A percentile compares a stretch with the other conserved stretches of the same genome.
These are phyloP conservation scores for Cotesia vestalis DNA, from an alignment of 1,140 invertebrate genomes.

Conservation along the genomic window DNA sequence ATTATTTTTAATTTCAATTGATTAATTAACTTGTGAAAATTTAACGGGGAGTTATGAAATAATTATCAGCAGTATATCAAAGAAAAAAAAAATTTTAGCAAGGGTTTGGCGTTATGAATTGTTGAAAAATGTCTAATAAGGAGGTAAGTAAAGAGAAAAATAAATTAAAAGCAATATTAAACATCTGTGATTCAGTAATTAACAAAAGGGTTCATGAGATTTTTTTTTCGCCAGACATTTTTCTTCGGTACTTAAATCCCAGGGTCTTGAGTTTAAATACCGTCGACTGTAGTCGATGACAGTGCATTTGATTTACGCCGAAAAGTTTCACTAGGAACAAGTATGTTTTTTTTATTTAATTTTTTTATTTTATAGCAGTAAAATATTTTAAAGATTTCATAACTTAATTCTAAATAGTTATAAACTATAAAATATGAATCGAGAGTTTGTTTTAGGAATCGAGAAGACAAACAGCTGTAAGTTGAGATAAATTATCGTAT, in stretches of 20 bases:
- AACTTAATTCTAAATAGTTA: background rate
- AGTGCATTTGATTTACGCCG: conserved; percentile 60
- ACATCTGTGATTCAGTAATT: conserved; percentile 63
- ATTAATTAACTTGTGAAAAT: background rate
- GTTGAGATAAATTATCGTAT: too few relatives aligned
- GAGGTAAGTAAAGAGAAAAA: conserved; percentile 39
- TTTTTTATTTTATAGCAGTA: conserved; percentile 20
- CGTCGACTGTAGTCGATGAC: conserved; percentile 48
- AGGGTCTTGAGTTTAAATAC: conserved; percentile 39
- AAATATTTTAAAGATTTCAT: background rate
- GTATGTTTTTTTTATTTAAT: conserved; percentile 27
- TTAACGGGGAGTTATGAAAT: background rate
- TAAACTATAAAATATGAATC: conserved; percentile 1
- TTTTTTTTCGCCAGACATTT: conserved; percentile 26
- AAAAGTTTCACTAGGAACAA: background rate
- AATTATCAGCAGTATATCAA: background rate
- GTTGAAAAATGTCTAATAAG: too few relatives aligned
- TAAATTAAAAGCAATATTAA: conserved; percentile 56
- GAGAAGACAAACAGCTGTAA: too few relatives aligned
- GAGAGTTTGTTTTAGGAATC: conserved; percentile 9
- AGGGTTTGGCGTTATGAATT: too few relatives aligned
- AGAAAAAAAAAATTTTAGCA: too few relatives aligned
- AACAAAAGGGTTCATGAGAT: conserved; percentile 58
- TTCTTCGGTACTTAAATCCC: conserved; percentile 49
- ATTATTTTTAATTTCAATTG: conserved; percentile 8